Evolutionary conservation across 2,113 vertebrate genomes (phyloP), one percentile per base, ranked within the genome.

Genomic region (Cricetomys ansorgei): DNA sequence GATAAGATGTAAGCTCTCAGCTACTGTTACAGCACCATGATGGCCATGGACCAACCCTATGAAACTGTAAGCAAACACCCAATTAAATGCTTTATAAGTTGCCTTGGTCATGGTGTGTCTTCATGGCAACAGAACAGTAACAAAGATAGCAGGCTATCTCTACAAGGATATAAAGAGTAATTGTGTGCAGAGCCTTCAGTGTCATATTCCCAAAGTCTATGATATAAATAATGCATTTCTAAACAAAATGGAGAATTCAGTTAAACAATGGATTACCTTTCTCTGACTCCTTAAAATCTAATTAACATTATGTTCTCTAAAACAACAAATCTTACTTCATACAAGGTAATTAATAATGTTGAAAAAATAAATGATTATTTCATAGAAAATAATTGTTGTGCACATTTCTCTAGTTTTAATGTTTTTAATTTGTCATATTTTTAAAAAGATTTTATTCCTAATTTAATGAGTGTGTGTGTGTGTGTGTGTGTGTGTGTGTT

Each of bases 241-340:
- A n/a, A 95, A 94, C 57, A 94, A 92, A 92, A 75, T 37, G 40
- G 37, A 50, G 8, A 91, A 27, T 76, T 96, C 70, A 85, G 29
- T 67, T 88, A 90, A 95, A 96, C 12, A 93, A 11, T 62, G 79
- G 29, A 21, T 93, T 95, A 65, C 72, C 88, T 94, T 81, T 87
- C 37, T 89, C 27, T 91, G 43, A 76, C 40, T 95, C 89, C 62
- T 80, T 86, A 80, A 89, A 45, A 88, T 27, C n/a, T 85, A 59
- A 64, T 94, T 94, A 92, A 93, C 23, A 91, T 65, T 75, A n/a
- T 43, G 64, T 76, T 92, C 37, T 45, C 91, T 94, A 88, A 87
- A 91, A 94, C 50, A 92, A 91, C 23, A 27, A 37, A 73, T 34
- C 19, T 76, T 80, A 84, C 23, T 45, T 11, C 48, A 93, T 93